Conservation (phyloP, 2,797 vertebrate species). For the Limosa lapponica region DNA sequence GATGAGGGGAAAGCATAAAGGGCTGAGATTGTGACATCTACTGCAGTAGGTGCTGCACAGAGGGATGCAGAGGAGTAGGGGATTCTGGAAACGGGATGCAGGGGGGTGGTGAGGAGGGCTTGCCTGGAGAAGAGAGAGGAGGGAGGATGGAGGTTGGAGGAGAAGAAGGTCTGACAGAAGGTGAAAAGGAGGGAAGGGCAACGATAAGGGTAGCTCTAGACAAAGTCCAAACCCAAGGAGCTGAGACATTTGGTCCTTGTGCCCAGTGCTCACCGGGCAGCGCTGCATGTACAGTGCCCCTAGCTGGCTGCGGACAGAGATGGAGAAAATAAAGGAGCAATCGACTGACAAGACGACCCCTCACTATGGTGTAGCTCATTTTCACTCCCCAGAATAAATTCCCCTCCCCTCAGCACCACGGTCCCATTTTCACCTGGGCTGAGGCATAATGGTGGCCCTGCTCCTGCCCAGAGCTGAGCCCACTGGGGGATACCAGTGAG, state of each 20-base stretch:
- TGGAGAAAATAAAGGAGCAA: not conserved
- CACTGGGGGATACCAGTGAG: accelerated
- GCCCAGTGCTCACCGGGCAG: not conserved
- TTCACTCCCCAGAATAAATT: not conserved
- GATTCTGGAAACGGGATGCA: not conserved
- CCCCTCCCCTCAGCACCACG: not conserved
- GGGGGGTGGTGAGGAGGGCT: not conserved
- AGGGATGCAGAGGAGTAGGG: not conserved
- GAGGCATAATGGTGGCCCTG: accelerated
- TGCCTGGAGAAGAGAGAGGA: not conserved
- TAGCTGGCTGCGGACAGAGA: not conserved
- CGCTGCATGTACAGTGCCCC: accelerated
- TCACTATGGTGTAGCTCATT: not conserved
- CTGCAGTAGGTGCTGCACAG: not conserved
- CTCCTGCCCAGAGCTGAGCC: not conserved
- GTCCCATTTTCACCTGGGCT: not conserved
- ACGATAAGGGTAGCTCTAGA: not conserved
- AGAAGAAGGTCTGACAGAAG: not conserved
- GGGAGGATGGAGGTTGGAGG: not conserved
- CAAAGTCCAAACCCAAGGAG: not conserved
- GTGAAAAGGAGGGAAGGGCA: not conserved
- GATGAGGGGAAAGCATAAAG: not conserved
- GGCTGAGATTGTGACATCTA: not conserved
- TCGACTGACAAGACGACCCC: not conserved
- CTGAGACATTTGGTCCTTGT: not conserved